A percentile compares a stretch with the other conserved stretches of the same genome.
Conservation (phyloP, 2,797 vertebrate species). For the Chelidonichthys spinosus region DNA sequence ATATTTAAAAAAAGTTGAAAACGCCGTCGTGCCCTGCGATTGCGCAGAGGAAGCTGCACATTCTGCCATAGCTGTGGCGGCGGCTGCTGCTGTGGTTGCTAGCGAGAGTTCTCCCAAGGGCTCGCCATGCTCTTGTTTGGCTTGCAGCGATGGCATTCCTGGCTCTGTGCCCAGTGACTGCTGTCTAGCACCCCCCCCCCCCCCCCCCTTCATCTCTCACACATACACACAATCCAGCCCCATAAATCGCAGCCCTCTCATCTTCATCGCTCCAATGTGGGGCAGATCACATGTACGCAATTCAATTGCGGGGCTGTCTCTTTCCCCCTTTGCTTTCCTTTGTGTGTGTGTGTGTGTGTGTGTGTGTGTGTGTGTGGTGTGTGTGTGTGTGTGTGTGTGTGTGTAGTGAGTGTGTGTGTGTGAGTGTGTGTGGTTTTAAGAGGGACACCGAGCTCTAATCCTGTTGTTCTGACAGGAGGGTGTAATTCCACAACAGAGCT, state of each 20-base stretch:
- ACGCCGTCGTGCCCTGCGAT: constrained; percentile 31
- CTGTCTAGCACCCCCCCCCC: constrained; percentile 74
- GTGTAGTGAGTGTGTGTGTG: too few relatives aligned
- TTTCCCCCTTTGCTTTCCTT: too few relatives aligned
- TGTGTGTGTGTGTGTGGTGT: constrained; percentile 62
- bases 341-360: constrained; percentile 28
- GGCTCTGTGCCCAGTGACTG: constrained; percentile 82
- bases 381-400: constrained; percentile 47
- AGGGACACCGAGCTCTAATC: constrained; percentile 73
- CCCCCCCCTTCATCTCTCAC: constrained; percentile 54
- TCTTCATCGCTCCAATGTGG: constrained; percentile 51
- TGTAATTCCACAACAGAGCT: constrained; percentile 74
- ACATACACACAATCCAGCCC: constrained; percentile 51
- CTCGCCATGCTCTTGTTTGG: constrained; percentile 79
- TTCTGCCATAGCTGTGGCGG: constrained; percentile 47
- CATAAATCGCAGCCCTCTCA: constrained; percentile 42
- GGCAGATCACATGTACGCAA: constrained; percentile 40
- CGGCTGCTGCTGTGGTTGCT: constrained; percentile 63
- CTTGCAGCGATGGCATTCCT: constrained; percentile 84
- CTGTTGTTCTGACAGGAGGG: constrained; percentile 74
- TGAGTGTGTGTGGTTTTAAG: constrained; percentile 65
- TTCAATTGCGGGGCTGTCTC: constrained; percentile 35
- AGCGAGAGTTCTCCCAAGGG: constrained; percentile 70
- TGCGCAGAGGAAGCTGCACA: constrained; percentile 41
- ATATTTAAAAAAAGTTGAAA: constrained; percentile 32